Evolutionary conservation across 2,797 vertebrate species (phyloP).

Genomic region (Sebastes iracundus): DNA sequence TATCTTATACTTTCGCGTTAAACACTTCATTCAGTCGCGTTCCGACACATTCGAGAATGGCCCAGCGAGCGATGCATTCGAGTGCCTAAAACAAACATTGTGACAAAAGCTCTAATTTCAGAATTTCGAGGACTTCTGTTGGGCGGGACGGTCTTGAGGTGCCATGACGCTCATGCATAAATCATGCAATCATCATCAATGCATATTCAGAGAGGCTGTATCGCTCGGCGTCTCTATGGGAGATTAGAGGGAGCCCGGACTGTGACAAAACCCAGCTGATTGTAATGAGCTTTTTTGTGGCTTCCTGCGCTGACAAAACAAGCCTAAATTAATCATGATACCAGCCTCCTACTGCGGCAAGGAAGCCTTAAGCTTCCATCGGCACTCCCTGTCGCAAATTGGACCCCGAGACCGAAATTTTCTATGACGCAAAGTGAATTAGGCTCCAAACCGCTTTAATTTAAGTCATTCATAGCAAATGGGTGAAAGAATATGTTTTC

Average conservation of each 20-base stretch:
- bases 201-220: constrained; percentile 78
- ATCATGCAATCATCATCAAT: constrained; percentile 86
- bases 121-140: constrained; percentile 62
- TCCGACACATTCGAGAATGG: constrained; percentile 38
- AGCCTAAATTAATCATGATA: constrained; percentile 83
- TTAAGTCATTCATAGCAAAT: constrained; percentile 79
- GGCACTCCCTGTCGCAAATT: constrained; percentile 73
- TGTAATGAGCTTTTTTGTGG: constrained; percentile 82
- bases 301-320: constrained; percentile 83
- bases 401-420: constrained; percentile 67
- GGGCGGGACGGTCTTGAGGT: constrained; percentile 64
- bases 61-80: constrained; percentile 34
- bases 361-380: constrained; percentile 62
- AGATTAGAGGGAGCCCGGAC: constrained; percentile 73
- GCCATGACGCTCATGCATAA: constrained; percentile 83
- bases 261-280: constrained; percentile 83
- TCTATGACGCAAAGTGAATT: constrained; percentile 66
- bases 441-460: constrained; percentile 74
- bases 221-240: constrained; percentile 71
- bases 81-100: constrained; percentile 69
- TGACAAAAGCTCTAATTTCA: constrained; percentile 73
- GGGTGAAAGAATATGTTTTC: constrained; percentile 73
- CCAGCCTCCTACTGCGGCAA: constrained; percentile 76
- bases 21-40: constrained; percentile 35
- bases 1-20: constrained; percentile 48